Evolutionary conservation across 2,113 vertebrate genomes (phyloP), one percentile per base, ranked within the genome.

Genomic region (Noturus placidus): DNA sequence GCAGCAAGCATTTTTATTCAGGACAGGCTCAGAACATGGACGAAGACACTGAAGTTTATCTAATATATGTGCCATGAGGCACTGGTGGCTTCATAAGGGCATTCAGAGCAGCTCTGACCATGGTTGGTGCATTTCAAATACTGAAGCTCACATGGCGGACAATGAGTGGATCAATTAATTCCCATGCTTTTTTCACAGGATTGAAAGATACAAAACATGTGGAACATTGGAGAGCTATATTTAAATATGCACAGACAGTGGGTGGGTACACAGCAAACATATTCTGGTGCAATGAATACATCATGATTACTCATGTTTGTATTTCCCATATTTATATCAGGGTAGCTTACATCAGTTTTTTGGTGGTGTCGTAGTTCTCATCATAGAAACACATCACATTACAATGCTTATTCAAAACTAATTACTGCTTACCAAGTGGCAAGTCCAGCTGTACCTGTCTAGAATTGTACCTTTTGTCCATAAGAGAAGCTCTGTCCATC

Each of bases 401-500:
- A 61, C 3, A 22, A 22, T 82, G 20, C 30, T 20, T 81, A 57
- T 57, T 38, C 13, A 81, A 35, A 59, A 59, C 54, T 38, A 59
- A 57, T 57, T 33, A 56, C 50, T 84, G 65, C 35, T 74, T 50
- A 42, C 22, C 17, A 33, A 84, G 1, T 38, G 33, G 4, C 25
- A 25, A 30, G 10, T 84, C 11, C 67, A 57, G 82, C 14, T 13
- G n/a, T 61, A 59, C 33, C 56, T 61, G 56, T 82, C 57, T 61
- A 82, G 35, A 61, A 17, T 89, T 88, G 86, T 97, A 99, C 98
- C 98, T 98, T 97, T 92, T 96, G 96, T 74, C 97, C 97, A 86
- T 97, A 97, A 59, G 95, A 93, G 90, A 99, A 98, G 77, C 94
- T 96, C 92, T 94, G 91, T n/a, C 97, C 97, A 87, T 99, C 97